Base-by-base conservation (phyloP, 2,113 vertebrate species). In the Eleginops maclovinus region DNA sequence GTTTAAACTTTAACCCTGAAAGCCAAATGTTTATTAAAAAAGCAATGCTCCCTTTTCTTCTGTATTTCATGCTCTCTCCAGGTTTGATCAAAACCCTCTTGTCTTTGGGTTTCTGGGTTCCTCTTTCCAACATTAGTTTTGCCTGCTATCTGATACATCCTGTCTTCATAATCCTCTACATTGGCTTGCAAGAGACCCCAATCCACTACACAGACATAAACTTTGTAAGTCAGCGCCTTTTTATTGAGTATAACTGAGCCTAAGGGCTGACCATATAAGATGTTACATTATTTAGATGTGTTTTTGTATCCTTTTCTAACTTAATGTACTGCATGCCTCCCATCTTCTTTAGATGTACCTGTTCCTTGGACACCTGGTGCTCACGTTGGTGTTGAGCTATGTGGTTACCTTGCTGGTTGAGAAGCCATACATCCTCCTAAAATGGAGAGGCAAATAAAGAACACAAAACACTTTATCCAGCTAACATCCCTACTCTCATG, bases 121-220 rank as follows among this genome's bases (percentile, higher is more conserved):
- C 94, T 59, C 89, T 95, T 14, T 95, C 96, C 46, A 92, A 93
- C 80, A 93, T 96, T 68, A 96, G 96, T 64, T 97, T 96, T 4
- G 95, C 96, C 8, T 96, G 96, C 80, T 97, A 96, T 86, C 75
- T 97, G 59, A 84, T 90, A 43, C 97, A 96, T 70, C 97, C 95
- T 0, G 49, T 95, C 13, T 77, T 96, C 69, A 96, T 96, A 49
- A 76, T 95, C n/a, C 63, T 96, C 14, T 96, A 96, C 78, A 93
- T 93, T 0, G 94, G 95, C 16, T 86, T 94, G n/a, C 96, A 96
- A 77, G 96, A 96, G 72, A 96, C 95, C 0, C 88, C 93, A 0
- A 89, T 94, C 36, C 96, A 96, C 86, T 96, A 96, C 83, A 92
- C 93, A 0, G 93, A 96, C 81, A 75, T 92, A 58, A 96, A 94